phyloP scores from a whole-genome alignment of 2,888 invertebrate species.

The Cheilosia scutellata region DNA sequence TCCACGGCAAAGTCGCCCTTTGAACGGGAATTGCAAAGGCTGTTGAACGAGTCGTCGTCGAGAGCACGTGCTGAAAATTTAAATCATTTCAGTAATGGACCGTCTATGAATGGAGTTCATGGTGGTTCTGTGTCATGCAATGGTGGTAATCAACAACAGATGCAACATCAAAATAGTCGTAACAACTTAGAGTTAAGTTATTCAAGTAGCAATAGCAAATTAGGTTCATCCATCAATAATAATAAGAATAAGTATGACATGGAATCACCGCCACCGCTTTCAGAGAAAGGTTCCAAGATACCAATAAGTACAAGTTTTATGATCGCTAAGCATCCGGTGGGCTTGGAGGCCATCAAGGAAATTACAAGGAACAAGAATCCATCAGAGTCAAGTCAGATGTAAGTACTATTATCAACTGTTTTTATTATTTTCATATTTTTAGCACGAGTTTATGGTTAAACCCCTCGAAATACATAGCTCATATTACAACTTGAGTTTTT shows the following conservation, averaged over 20 bases:
- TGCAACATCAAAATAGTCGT: constrained; percentile 79
- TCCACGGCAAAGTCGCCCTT: constrained; percentile 87
- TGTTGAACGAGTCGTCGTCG: constrained; percentile 87
- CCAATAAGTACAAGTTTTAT: constrained; percentile 83
- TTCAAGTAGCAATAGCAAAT: constrained; percentile 82
- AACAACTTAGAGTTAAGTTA: constrained; percentile 82
- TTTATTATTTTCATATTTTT: too few relatives aligned
- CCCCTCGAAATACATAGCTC: too few relatives aligned
- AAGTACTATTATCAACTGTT: constrained; percentile 76
- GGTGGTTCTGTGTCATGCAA: constrained; percentile 76
- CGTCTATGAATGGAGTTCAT: constrained; percentile 75
- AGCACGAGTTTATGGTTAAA: too few relatives aligned
- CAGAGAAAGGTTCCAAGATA: constrained; percentile 80
- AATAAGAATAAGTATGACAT: constrained; percentile 81
- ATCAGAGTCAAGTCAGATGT: constrained; percentile 84
- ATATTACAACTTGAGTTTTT: too few relatives aligned
- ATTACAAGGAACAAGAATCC: constrained; percentile 88
- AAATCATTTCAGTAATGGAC: constrained; percentile 76
- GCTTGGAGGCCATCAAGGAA: constrained; percentile 91
- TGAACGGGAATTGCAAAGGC: constrained; percentile 91
- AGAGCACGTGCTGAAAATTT: constrained; percentile 79
- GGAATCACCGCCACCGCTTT: constrained; percentile 78
- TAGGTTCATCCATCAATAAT: constrained; percentile 82
- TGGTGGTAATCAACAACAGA: constrained; percentile 61
- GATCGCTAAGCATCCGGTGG: constrained; percentile 88